Conservation (phyloP, 1,140 invertebrate genomes). For the Meloidogyne hapla region DNA sequence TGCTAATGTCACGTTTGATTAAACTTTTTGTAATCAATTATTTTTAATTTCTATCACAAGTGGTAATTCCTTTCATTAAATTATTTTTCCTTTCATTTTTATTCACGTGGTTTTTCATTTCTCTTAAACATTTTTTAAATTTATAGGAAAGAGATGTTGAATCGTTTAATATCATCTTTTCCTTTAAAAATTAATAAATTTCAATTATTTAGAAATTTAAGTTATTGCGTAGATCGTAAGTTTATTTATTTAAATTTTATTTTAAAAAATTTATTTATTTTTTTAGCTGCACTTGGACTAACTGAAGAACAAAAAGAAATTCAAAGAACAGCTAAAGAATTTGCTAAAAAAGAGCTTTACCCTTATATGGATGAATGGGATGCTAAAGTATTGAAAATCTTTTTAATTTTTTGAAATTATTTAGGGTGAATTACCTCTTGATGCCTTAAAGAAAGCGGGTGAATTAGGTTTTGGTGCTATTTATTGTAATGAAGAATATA, state of each 20-base stretch:
- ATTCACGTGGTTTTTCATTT: too few relatives aligned
- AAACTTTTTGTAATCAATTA: too few relatives aligned
- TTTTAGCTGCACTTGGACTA: conserved; percentile 67
- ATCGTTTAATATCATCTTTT: not conserved
- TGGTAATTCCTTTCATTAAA: too few relatives aligned
- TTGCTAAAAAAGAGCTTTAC: conserved; percentile 70
- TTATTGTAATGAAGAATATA: conserved; percentile 69
- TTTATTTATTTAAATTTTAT: not conserved
- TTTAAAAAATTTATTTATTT: conserved; percentile 23
- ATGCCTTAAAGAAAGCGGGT: conserved; percentile 66
- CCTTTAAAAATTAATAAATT: not conserved
- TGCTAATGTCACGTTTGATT: too few relatives aligned
- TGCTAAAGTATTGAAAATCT: conserved; percentile 65
- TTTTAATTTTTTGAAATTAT: conserved; percentile 27
- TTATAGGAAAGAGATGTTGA: not conserved
- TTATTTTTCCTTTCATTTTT: too few relatives aligned
- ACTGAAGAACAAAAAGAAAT: conserved; percentile 70
- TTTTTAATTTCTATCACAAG: too few relatives aligned
- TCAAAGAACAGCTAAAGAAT: conserved; percentile 69
- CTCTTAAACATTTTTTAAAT: not conserved
- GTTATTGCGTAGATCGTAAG: conserved; percentile 28
- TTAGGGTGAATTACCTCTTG: conserved; percentile 66
- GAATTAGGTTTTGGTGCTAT: conserved; percentile 71
- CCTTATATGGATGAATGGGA: conserved; percentile 72
- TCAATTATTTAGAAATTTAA: not conserved